Conservation (phyloP, 2,113 vertebrate genomes). For the Plotosus lineatus region DNA sequence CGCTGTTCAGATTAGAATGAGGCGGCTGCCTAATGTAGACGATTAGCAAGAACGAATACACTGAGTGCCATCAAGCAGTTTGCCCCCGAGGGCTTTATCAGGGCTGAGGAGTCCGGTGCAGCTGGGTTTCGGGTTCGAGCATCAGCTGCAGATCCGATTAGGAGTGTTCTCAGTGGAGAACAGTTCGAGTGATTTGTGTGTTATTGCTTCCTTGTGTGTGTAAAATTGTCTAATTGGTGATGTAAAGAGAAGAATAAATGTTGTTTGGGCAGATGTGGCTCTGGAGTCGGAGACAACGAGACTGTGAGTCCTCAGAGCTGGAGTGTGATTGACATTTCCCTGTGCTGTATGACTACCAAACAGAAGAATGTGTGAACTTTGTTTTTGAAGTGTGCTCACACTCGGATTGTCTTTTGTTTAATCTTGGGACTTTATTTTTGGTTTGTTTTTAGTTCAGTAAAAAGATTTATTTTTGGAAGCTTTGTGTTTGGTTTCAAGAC, state of each 20-base stretch:
- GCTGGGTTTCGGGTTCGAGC: not conserved
- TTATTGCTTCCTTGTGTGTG: not conserved
- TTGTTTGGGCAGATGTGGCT: not conserved
- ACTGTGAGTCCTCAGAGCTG: not conserved
- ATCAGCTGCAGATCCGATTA: not conserved
- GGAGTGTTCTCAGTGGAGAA: not conserved
- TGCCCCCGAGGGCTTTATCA: not conserved
- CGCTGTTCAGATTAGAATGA: not conserved
- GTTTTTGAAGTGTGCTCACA: not conserved
- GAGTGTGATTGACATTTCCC: not conserved
- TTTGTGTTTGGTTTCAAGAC: not conserved
- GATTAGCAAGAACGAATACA: slow-evolving; percentile 13
- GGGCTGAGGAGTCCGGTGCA: not conserved
- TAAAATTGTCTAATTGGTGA: not conserved
- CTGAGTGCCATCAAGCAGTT: slow-evolving; percentile 4
- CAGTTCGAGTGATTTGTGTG: not conserved
- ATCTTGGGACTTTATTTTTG: not conserved
- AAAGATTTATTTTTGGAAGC: not conserved
- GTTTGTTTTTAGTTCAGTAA: not conserved
- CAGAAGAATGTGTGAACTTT: not conserved
- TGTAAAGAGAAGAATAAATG: not conserved
- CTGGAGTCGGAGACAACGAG: too few species aligned
- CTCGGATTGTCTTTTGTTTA: not conserved
- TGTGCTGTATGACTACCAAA: not conserved
- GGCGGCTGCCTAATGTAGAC: slow-evolving; percentile 8